Conservation (phyloP, 2,888 invertebrate species). For the Corbicula japonica region DNA sequence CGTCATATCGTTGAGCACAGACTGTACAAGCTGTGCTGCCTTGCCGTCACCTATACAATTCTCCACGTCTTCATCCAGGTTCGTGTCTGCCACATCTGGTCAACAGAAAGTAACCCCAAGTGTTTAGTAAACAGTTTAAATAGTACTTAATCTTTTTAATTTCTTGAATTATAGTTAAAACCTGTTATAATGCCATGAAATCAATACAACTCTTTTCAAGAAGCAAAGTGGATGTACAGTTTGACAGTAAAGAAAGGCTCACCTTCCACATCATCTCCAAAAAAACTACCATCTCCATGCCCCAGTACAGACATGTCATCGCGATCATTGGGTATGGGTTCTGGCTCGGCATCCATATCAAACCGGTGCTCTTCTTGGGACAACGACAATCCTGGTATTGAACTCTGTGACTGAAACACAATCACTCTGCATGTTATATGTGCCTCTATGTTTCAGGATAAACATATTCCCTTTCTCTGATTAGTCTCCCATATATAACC, state of each 20-base stretch:
- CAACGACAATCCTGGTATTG: conserved; percentile 50
- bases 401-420: conserved; percentile 45
- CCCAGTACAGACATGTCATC: conserved; percentile 62
- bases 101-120: neutral
- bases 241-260: neutral
- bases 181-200: no score
- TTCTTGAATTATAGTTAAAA: no score
- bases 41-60: conserved; percentile 78
- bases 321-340: conserved; percentile 74
- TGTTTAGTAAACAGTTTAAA: no score
- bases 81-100: conserved; percentile 62
- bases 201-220: no score
- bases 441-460: no score
- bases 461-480: no score
- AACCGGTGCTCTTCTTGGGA: conserved; percentile 78
- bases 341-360: conserved; percentile 84
- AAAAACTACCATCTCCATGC: conserved; percentile 56
- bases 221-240: no score
- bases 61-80: conserved; percentile 57
- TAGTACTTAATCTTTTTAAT: no score
- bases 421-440: no score
- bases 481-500: no score
- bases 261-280: conserved; percentile 65
- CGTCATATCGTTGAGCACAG: conserved; percentile 79
- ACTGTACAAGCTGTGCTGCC: conserved; percentile 79